Evolutionary conservation across 1,140 invertebrate genomes (phyloP).

Genomic region (Ruditapes philippinarum): DNA sequence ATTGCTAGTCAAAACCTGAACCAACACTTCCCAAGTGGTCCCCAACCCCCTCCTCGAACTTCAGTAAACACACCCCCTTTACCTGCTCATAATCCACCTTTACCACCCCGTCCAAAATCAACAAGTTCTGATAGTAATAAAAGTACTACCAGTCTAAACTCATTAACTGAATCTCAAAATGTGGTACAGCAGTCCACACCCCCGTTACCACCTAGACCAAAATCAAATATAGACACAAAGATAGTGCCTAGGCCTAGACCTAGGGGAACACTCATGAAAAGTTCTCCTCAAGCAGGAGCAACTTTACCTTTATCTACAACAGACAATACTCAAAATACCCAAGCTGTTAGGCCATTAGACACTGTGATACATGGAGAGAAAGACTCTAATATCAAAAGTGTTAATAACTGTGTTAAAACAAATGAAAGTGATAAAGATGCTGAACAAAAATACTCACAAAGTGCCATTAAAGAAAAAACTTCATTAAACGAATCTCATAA

Average conservation of each 20-base stretch:
- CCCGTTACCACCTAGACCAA: slow-evolving; percentile 67
- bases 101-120: slow-evolving; percentile 67
- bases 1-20: slow-evolving; percentile 1
- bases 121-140: slow-evolving; percentile 40
- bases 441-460: not conserved
- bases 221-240: not conserved
- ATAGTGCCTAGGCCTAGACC: slow-evolving; percentile 66
- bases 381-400: not conserved
- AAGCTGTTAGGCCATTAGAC: not conserved
- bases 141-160: slow-evolving; percentile 40
- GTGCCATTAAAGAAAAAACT: slow-evolving; percentile 27
- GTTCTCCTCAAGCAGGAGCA: not conserved
- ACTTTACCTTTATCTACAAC: not conserved
- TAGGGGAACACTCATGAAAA: not conserved
- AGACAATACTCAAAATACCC: not conserved
- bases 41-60: slow-evolving; percentile 60
- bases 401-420: not conserved
- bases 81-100: slow-evolving; percentile 48
- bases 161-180: slow-evolving; percentile 31
- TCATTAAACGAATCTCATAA: slow-evolving; percentile 40
- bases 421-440: not conserved
- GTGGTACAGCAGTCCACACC: slow-evolving; percentile 27
- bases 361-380: slow-evolving; percentile 7
- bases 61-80: not conserved
- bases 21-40: slow-evolving; percentile 43